These are phyloP conservation scores for Lanius collurio DNA, from an alignment of 2,113 vertebrate genomes.

Conservation along the genomic window DNA sequence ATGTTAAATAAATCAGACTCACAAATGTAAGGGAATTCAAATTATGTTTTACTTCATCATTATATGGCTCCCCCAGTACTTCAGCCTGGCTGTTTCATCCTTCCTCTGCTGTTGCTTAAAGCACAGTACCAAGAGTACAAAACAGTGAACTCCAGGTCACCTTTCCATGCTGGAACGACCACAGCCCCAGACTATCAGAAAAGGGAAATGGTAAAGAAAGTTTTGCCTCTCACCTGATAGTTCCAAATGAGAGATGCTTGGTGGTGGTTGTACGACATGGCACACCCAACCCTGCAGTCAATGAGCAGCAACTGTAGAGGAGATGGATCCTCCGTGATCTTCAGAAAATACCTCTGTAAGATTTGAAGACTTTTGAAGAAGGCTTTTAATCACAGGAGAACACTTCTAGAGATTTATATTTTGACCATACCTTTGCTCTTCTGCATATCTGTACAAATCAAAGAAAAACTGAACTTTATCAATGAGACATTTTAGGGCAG, in stretches of 20 bases:
- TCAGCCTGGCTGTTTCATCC: neutral
- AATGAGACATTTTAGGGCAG: neutral
- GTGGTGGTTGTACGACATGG: neutral
- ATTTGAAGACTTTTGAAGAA: neutral
- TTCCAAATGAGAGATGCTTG: neutral
- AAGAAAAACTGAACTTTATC: neutral
- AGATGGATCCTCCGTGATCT: neutral
- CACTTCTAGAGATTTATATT: neutral
- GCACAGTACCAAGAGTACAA: neutral
- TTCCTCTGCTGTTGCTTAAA: neutral
- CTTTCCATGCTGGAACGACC: neutral
- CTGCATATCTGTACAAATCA: neutral
- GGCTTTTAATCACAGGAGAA: neutral
- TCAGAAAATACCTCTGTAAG: neutral
- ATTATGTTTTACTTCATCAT: neutral
- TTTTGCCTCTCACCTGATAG: neutral
- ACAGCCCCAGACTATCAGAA: neutral
- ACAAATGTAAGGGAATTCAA: neutral
- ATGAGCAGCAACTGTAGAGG: neutral
- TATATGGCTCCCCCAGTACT: neutral
- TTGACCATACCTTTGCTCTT: neutral
- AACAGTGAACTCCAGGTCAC: neutral
- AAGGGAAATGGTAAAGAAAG: neutral
- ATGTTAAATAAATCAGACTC: neutral
- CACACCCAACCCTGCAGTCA: accelerated